phyloP scores from a whole-genome alignment of 2,113 vertebrate genomes.

The Eulacestoma nigropectus region DNA sequence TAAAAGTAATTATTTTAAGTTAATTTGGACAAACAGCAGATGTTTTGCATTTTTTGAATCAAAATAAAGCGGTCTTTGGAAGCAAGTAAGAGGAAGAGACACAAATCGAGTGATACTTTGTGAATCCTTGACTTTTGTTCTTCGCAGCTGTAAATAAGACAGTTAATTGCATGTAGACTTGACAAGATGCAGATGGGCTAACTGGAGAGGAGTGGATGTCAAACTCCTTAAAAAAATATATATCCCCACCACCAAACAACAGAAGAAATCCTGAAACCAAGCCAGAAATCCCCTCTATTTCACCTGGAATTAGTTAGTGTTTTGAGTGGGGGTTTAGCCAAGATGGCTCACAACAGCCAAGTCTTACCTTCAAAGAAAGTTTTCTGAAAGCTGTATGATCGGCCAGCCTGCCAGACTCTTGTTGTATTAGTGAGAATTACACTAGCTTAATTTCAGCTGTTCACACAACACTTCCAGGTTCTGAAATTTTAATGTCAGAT shows the following conservation, averaged over 20 bases:
- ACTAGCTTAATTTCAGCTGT: background rate
- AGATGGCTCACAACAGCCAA: constrained; percentile 35
- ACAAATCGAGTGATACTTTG: constrained; percentile 71
- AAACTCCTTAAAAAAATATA: constrained; percentile 1
- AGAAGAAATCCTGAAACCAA: background rate
- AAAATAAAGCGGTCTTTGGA: constrained; percentile 77
- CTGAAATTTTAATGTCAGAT: background rate
- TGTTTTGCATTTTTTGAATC: constrained; percentile 79
- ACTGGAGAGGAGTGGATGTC: constrained; percentile 70
- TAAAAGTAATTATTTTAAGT: constrained; percentile 87
- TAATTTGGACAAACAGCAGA: constrained; percentile 85
- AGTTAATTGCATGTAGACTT: constrained; percentile 77
- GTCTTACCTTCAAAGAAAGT: constrained; percentile 37
- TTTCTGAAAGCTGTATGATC: background rate
- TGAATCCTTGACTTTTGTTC: constrained; percentile 85
- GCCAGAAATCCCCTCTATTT: background rate
- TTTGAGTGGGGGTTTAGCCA: constrained; percentile 5
- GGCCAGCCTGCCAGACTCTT: background rate
- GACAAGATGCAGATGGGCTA: constrained; percentile 82
- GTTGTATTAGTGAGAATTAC: background rate
- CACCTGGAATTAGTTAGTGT: constrained; percentile 66
- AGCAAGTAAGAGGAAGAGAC: constrained; percentile 70
- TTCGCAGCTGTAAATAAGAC: constrained; percentile 81
- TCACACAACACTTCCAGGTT: background rate
- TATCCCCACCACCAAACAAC: background rate